phyloP scores from a whole-genome alignment of 2,113 vertebrate genomes.

The Rhinolophus ferrumequinum region DNA sequence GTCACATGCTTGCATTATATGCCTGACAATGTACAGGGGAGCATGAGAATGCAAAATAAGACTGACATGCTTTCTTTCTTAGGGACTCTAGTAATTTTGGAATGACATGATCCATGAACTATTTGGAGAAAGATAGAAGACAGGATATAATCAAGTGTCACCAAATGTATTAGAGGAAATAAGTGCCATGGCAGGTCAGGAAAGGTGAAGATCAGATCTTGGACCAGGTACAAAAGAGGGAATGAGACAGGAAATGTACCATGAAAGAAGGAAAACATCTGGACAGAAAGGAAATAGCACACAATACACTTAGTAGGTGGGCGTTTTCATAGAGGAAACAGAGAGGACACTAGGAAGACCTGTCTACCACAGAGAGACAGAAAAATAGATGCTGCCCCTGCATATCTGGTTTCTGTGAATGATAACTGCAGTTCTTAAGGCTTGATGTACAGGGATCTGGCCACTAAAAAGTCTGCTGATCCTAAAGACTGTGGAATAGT shows the following conservation, averaged over 20 bases:
- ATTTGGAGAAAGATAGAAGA: conserved; percentile 21
- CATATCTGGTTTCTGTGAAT: background rate
- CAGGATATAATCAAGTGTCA: conserved; percentile 51
- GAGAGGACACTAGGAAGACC: background rate
- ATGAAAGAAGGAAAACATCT: background rate
- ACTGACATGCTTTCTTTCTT: background rate
- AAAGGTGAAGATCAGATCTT: background rate
- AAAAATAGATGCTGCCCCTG: background rate
- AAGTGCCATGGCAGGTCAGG: background rate
- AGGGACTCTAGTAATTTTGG: conserved; percentile 36
- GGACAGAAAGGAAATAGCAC: background rate
- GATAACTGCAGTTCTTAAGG: too few species aligned
- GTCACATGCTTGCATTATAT: background rate
- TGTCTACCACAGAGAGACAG: too few species aligned
- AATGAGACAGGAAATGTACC: background rate
- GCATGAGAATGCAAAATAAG: background rate
- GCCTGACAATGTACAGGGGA: background rate
- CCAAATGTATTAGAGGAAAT: background rate
- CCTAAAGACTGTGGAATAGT: background rate
- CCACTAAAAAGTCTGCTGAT: background rate
- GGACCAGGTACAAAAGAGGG: background rate
- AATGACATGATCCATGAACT: conserved; percentile 57
- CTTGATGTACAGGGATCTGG: background rate
- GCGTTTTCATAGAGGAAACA: background rate
- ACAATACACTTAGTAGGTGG: background rate